These are phyloP conservation scores for Gephyroberyx darwinii DNA, from an alignment of 2,797 vertebrate genomes.

Conservation along the genomic window DNA sequence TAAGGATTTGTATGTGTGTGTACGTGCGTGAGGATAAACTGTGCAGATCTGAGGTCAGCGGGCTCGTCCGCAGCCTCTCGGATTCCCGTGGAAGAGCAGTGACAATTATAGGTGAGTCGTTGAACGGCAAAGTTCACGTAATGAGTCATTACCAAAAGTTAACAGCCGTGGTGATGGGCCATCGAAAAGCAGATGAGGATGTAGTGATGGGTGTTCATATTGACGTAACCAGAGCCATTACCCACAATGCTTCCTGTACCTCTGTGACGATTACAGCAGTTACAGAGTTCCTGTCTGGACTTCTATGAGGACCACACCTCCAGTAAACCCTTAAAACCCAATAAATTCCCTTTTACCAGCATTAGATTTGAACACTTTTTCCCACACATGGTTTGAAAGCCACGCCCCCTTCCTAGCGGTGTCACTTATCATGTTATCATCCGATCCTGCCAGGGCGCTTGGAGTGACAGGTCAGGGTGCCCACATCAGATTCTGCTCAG, in stretches of 20 bases:
- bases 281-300: not conserved
- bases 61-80: slow-evolving; percentile 24
- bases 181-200: slow-evolving; percentile 47
- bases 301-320: too few relatives aligned
- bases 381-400: slow-evolving; percentile 23
- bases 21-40: not conserved
- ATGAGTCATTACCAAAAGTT: slow-evolving; percentile 62
- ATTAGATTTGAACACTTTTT: slow-evolving; percentile 7
- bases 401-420: not conserved
- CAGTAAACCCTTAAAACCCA: too few relatives aligned
- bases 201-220: slow-evolving; percentile 43
- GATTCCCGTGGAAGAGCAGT: slow-evolving; percentile 30
- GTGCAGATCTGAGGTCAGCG: slow-evolving; percentile 37
- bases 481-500: slow-evolving; percentile 2
- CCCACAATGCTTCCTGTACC: slow-evolving; percentile 14
- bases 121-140: slow-evolving; percentile 48
- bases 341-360: not conserved
- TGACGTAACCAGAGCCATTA: slow-evolving; percentile 44
- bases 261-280: not conserved
- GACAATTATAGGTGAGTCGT: slow-evolving; percentile 30
- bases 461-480: slow-evolving; percentile 4
- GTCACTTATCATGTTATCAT: slow-evolving; percentile 20
- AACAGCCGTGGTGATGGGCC: slow-evolving; percentile 56
- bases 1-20: slow-evolving; percentile 14
- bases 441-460: slow-evolving; percentile 7